These are phyloP conservation scores for Calephelis virginiensis DNA, from an alignment of 1,140 invertebrate genomes.

Conservation along the genomic window DNA sequence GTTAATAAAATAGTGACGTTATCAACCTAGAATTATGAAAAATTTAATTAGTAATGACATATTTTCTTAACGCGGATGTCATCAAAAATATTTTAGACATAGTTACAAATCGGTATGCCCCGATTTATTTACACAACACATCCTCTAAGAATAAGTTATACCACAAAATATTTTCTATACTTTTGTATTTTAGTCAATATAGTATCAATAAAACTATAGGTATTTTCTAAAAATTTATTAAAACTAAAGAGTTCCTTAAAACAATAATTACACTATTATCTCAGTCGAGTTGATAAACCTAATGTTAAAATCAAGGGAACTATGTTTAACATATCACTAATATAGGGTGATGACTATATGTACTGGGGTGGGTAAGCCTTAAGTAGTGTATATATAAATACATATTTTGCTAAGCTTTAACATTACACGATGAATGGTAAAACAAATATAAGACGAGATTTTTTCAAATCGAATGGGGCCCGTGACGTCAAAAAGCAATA, in stretches of 20 bases:
- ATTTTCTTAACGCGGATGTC: too few relatives aligned
- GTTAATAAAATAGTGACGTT: too few relatives aligned
- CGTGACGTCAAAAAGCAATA: too few relatives aligned
- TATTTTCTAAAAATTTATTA: constrained; percentile 44
- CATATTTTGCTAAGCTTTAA: constrained; percentile 5
- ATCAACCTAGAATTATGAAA: too few relatives aligned
- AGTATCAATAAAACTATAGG: constrained; percentile 13
- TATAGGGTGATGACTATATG: neutral
- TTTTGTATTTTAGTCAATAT: neutral
- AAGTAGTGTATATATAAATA: constrained; percentile 5
- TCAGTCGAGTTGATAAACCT: constrained; percentile 29
- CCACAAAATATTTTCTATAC: neutral
- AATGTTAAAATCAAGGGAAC: constrained; percentile 6
- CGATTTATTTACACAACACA: too few relatives aligned
- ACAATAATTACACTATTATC: constrained; percentile 28
- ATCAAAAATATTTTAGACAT: too few relatives aligned
- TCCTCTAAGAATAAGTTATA: too few relatives aligned
- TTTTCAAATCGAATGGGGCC: too few relatives aligned
- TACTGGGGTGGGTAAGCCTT: constrained; percentile 1
- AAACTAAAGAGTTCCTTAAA: constrained; percentile 45
- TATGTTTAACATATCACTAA: neutral
- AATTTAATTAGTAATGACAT: too few relatives aligned
- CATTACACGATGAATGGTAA: constrained; percentile 1
- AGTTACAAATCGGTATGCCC: too few relatives aligned
- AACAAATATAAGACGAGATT: neutral